These are phyloP conservation scores for Conger conger DNA, from an alignment of 2,113 vertebrate genomes.

Conservation along the genomic window DNA sequence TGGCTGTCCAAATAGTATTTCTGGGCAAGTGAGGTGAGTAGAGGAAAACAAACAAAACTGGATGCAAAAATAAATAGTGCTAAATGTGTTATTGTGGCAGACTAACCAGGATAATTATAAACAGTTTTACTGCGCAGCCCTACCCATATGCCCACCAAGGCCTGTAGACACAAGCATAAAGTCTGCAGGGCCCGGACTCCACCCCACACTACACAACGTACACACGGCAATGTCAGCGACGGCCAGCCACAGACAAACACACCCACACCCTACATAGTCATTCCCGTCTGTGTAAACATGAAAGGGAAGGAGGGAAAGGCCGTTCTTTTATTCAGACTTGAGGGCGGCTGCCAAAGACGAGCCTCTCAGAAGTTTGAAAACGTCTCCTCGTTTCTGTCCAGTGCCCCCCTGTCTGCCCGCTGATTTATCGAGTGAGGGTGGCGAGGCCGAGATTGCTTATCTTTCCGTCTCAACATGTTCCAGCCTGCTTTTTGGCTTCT, in stretches of 20 bases:
- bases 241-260: background rate
- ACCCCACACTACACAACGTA: no score
- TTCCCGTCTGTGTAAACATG: background rate
- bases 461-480: slow-evolving; percentile 57
- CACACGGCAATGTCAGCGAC: background rate
- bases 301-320: background rate
- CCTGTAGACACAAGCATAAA: background rate
- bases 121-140: no score
- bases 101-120: no score
- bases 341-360: background rate
- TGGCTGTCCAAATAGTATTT: no score
- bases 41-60: no score
- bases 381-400: slow-evolving; percentile 41
- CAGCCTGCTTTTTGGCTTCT: slow-evolving; percentile 53
- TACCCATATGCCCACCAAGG: background rate
- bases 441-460: slow-evolving; percentile 52
- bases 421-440: slow-evolving; percentile 52
- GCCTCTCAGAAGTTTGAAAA: background rate
- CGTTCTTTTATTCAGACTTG: background rate
- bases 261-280: background rate
- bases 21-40: no score
- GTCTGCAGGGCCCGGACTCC: no score
- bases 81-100: no score
- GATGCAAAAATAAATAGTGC: no score
- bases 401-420: slow-evolving; percentile 27